phyloP scores from a whole-genome alignment of 2,888 invertebrate species.

The Balanococcus diminutus region DNA sequence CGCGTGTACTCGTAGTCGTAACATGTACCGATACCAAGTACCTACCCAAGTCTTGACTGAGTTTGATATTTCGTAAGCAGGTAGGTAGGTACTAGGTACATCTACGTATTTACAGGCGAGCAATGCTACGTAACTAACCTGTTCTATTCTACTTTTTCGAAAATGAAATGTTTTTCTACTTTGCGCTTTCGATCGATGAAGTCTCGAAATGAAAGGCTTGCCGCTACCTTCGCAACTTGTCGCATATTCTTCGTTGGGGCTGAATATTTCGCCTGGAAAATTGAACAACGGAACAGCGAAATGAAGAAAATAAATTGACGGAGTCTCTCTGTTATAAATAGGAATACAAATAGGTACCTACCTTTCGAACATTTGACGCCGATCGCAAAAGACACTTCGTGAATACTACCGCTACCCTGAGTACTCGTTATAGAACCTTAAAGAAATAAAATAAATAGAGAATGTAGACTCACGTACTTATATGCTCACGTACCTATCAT shows the following conservation, averaged over 20 bases:
- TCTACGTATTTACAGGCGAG: no score
- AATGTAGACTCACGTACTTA: no score
- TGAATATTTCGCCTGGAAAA: conserved; percentile 33
- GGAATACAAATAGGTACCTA: no score
- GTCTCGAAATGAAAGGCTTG: conserved; percentile 66
- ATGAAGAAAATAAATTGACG: not conserved
- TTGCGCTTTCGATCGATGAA: conserved; percentile 91
- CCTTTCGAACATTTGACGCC: conserved; percentile 45
- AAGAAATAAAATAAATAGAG: no score
- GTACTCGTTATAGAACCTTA: conserved; percentile 49
- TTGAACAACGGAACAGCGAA: not conserved
- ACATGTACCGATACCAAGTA: no score
- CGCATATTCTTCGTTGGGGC: conserved; percentile 49
- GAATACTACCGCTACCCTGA: conserved; percentile 49
- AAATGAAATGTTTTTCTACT: conserved; percentile 92
- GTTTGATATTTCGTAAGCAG: no score
- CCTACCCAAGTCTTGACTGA: no score
- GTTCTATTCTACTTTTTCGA: conserved; percentile 68
- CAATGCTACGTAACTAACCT: conserved; percentile 45
- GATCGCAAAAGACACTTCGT: conserved; percentile 44
- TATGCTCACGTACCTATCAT: no score
- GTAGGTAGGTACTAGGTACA: no score
- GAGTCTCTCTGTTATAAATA: not conserved
- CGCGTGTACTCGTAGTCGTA: no score
- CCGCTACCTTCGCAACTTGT: conserved; percentile 58